Base-by-base conservation (phyloP, 2,113 vertebrate genomes). In the Tichodroma muraria region DNA sequence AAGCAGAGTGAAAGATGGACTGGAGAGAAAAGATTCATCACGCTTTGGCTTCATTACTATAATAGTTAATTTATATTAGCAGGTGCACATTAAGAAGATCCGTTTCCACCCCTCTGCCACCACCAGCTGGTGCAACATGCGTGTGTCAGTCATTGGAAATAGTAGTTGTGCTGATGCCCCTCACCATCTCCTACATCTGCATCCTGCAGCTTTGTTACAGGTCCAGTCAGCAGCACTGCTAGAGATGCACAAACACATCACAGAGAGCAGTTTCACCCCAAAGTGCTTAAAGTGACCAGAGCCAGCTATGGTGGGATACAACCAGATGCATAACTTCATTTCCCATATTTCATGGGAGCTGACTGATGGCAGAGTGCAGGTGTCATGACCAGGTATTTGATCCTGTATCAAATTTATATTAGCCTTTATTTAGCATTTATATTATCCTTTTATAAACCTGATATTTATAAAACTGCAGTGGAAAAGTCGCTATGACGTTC, bases 61-160 rank as follows among this genome's bases (percentile, higher is more conserved):
- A 90, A 95, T 94, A 94, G 93, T 94, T 96, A 93, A 95, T 95
- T 96, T 96, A 94, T 97, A 95, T 92, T 91, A 96, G 82, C 92
- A 96, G 85, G 60, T 94, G 92, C 88, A 90, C 47, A 30, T 86
- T 95, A 90, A 88, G 78, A 91, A 87, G 92, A 66, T 77, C 56
- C 77, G 82, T 90, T 96, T 92, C 82, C 94, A 93, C 82, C 54
- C 85, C 95, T 95, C 79, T 95, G 90, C 85, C 92, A 90, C 38
- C 33, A 91, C 93, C 96, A 96, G 93, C 96, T 96, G 96, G 90
- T 96, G 80, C 71, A 90, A 78, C 56, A 83, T 31, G 71, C 9
- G 0, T 53, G 56, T 72, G 88, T 92, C 95, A 96, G 76, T 93
- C 92, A 93, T 1, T 13, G 50, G 35, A 85, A 87, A 35, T 0